These are phyloP conservation scores for Aphis craccivora DNA, from an alignment of 1,140 invertebrate species.

Conservation along the genomic window DNA sequence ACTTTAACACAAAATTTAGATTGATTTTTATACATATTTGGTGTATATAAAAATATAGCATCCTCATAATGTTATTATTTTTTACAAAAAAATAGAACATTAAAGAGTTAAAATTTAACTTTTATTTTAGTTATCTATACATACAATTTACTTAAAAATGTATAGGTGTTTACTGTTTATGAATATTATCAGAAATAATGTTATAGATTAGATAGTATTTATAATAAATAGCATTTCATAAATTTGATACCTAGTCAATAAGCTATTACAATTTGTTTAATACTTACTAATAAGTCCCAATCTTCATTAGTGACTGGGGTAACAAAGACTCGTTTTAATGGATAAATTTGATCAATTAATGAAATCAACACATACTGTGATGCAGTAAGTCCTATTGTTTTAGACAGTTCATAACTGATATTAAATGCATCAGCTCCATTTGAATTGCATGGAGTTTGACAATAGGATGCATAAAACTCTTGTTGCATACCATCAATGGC, in stretches of 20 bases:
- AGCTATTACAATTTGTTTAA: neutral
- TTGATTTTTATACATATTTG: no score
- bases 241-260: neutral
- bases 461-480: conserved; percentile 1
- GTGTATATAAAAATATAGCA: no score
- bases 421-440: conserved; percentile 37
- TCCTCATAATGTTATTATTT: no score
- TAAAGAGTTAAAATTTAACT: no score
- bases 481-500: neutral
- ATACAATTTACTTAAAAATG: neutral
- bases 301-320: conserved; percentile 24
- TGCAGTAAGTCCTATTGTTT: neutral
- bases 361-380: conserved; percentile 1
- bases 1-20: no score
- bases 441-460: conserved; percentile 42
- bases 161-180: neutral
- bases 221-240: neutral
- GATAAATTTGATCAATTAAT: neutral
- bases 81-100: no score
- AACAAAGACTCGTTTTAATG: conserved; percentile 8
- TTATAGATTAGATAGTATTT: neutral
- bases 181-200: neutral
- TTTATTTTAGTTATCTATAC: neutral
- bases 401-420: conserved; percentile 14
- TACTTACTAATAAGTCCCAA: conserved; percentile 34